These are phyloP conservation scores for Hippasteria phrygiana DNA, from an alignment of 53 echinoderm and acorn worm species.

Conservation along the genomic window DNA sequence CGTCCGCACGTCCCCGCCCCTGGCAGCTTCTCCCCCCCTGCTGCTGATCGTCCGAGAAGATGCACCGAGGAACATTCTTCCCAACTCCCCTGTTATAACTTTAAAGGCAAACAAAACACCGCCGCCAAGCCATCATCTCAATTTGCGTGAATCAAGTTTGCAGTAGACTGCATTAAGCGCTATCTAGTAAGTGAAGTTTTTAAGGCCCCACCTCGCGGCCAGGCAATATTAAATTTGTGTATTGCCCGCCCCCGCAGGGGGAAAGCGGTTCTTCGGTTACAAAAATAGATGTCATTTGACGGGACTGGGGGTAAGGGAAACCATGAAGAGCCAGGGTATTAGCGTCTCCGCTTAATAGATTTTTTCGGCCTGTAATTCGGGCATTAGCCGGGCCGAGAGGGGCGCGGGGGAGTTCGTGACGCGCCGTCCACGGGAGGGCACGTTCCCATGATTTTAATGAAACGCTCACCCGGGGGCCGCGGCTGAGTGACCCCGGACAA, in stretches of 20 bases:
- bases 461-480: constrained; percentile 30
- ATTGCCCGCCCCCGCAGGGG: constrained; percentile 38
- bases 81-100: constrained; percentile 22
- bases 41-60: constrained; percentile 21
- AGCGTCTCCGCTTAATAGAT: constrained; percentile 61
- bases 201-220: constrained; percentile 33
- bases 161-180: constrained; percentile 64
- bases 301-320: constrained; percentile 7
- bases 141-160: constrained; percentile 68
- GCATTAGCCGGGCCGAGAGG: constrained; percentile 49
- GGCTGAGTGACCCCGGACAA: constrained; percentile 28
- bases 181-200: constrained; percentile 64
- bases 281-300: constrained; percentile 61
- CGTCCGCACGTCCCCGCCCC: constrained; percentile 4
- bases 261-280: constrained; percentile 49
- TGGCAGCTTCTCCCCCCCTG: not conserved
- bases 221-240: constrained; percentile 66
- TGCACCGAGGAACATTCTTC: constrained; percentile 30
- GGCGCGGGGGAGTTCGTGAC: constrained; percentile 47
- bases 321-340: constrained; percentile 25
- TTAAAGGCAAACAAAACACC: constrained; percentile 52
- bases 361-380: constrained; percentile 49
- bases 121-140: constrained; percentile 65
- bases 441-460: constrained; percentile 53
- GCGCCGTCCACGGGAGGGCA: constrained; percentile 38